Percentiles rank a stretch among this genome's conserved stretches.
phyloP scores from a whole-genome alignment of 2,888 invertebrate genomes.

The Hyposoter didymator region DNA sequence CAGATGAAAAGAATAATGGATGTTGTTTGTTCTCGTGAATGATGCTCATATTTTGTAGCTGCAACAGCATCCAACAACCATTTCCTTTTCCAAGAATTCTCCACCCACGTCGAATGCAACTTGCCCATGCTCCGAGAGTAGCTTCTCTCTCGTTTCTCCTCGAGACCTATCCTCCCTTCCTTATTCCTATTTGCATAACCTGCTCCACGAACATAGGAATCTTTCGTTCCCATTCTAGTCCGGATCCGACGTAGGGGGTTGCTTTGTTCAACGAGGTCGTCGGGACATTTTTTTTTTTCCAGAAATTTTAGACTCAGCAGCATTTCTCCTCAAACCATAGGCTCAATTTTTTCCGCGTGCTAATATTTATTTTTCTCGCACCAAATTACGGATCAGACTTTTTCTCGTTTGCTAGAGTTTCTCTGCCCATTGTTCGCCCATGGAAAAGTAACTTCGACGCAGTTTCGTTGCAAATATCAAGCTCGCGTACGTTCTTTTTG shows the following conservation, averaged over 20 bases:
- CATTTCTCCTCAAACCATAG: not conserved
- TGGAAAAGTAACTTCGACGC: not conserved
- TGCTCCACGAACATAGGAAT: conserved; percentile 59
- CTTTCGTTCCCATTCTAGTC: conserved; percentile 61
- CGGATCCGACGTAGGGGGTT: conserved; percentile 32
- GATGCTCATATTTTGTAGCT: conserved; percentile 36
- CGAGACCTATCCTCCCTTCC: conserved; percentile 54
- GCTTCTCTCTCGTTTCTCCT: not conserved
- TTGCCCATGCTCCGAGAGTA: conserved; percentile 4
- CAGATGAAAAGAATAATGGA: not conserved
- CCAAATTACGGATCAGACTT: not conserved
- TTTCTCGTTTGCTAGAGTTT: not conserved
- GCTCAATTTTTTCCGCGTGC: not conserved
- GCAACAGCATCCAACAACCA: conserved; percentile 37
- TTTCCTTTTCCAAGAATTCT: conserved; percentile 66
- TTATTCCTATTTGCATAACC: conserved; percentile 66
- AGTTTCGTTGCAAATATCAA: not conserved
- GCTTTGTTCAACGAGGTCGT: conserved; percentile 53
- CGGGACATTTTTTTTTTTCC: conserved; percentile 21
- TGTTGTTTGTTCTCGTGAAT: not conserved
- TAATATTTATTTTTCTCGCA: not conserved
- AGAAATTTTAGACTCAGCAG: not conserved
- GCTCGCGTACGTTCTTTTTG: not conserved
- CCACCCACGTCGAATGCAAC: conserved; percentile 58
- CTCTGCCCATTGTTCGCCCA: too few species aligned